These are phyloP conservation scores for Chrysomela aeneicollis DNA, from an alignment of 2,888 invertebrate genomes.

Conservation along the genomic window DNA sequence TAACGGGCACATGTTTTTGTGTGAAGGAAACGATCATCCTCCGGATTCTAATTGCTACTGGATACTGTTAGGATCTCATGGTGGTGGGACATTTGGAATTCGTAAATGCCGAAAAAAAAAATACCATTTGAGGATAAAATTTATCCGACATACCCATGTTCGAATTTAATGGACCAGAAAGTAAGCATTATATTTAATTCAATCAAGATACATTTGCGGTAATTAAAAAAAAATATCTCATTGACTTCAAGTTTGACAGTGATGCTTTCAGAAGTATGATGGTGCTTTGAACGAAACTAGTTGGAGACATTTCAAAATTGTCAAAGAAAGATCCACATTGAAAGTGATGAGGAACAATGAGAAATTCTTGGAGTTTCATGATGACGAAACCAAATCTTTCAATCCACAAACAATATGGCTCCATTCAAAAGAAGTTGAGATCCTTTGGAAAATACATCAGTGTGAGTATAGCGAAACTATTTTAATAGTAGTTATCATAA, in stretches of 20 bases:
- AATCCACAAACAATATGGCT: neutral
- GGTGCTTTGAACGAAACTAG: neutral
- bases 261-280: neutral
- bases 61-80: neutral
- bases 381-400: neutral
- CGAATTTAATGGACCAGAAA: too few species aligned
- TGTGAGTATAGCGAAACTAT: neutral
- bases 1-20: neutral
- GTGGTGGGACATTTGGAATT: neutral
- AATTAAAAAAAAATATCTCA: too few species aligned
- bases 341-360: neutral
- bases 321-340: neutral
- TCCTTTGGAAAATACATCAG: neutral
- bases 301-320: neutral
- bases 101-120: neutral
- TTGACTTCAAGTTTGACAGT: too few species aligned
- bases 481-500: too few species aligned
- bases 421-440: neutral
- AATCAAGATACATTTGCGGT: too few species aligned
- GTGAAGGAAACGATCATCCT: neutral
- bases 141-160: neutral
- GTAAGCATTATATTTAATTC: too few species aligned
- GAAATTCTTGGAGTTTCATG: neutral
- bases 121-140: neutral
- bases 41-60: neutral